Base-by-base conservation (phyloP, 2,888 invertebrate genomes). In the Cremastobaeus sp. region DNA sequence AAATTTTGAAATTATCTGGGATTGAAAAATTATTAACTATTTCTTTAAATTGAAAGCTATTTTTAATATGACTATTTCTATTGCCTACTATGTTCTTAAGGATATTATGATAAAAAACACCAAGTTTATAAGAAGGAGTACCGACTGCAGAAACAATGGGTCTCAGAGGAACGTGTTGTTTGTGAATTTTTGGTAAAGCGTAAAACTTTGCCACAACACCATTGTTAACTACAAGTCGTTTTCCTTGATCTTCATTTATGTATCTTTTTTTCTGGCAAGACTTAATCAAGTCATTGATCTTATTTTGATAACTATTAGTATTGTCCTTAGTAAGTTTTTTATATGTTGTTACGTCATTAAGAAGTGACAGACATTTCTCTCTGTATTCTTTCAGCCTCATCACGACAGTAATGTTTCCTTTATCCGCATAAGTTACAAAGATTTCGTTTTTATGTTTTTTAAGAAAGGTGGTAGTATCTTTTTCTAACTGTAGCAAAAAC, bases 351-450 rank as follows among this genome's bases (percentile, higher is more conserved):
- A n/a, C n/a, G n/a, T n/a, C n/a, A n/a, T n/a, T n/a, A n/a, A n/a
- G n/a, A n/a, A n/a, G n/a, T n/a, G n/a, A n/a, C n/a, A n/a, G n/a
- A n/a, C 30, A 30, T 30, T 30, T 30, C 2, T 8, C 2, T n/a
- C n/a, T 3, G n/a, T 30, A 30, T 2, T 30, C 30, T 30, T 30
- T 8, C n/a, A 2, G 8, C 2, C n/a, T 5, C 3, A 30, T 30
- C n/a, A 30, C n/a, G 2, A 30, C 30, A 2, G 30, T 30, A 9
- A 30, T 14, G 8, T 35, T 35, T 8, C 35, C 35, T 35, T 35
- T 35, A 35, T 35, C 35, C 35, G 35, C 35, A 35, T 35, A 35
- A 14, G 35, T 35, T 2, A 35, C 8, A 12, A 35, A 35, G 8
- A 35, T 35, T 3, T 35, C 2, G 14, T n/a, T n/a, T n/a, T n/a